These are phyloP conservation scores for Lates calcarifer DNA, from an alignment of 2,113 vertebrate species.

Conservation along the genomic window DNA sequence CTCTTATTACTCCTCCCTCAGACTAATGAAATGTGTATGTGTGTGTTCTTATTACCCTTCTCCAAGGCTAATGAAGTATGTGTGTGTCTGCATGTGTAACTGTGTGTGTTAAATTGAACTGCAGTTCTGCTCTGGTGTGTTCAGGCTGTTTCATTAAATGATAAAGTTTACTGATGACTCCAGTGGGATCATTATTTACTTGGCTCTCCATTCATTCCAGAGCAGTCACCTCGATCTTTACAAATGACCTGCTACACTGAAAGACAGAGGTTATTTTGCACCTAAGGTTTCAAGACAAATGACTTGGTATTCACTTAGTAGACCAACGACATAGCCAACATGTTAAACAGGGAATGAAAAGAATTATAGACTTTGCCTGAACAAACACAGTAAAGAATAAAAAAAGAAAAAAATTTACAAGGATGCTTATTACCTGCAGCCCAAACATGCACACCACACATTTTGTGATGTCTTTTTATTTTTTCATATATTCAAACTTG, in stretches of 20 bases:
- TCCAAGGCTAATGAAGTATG: slow-evolving; percentile 78
- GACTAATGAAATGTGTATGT: slow-evolving; percentile 75
- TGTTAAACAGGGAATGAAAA: background rate
- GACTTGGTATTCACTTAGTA: slow-evolving; percentile 53
- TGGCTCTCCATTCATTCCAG: slow-evolving; percentile 67
- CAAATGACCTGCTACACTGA: slow-evolving; percentile 72
- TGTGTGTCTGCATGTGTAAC: slow-evolving; percentile 65
- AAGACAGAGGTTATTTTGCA: slow-evolving; percentile 74
- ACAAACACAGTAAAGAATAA: background rate
- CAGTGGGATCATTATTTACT: slow-evolving; percentile 81
- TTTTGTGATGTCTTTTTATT: background rate
- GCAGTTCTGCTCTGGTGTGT: slow-evolving; percentile 77
- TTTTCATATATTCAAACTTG: background rate
- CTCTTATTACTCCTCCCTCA: slow-evolving; percentile 66
- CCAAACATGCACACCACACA: background rate
- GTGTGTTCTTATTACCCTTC: slow-evolving; percentile 72
- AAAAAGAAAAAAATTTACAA: background rate
- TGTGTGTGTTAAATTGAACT: slow-evolving; percentile 74
- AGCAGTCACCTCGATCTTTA: slow-evolving; percentile 75
- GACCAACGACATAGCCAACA: slow-evolving; percentile 27
- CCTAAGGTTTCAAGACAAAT: slow-evolving; percentile 65
- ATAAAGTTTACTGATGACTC: slow-evolving; percentile 85
- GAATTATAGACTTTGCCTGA: background rate
- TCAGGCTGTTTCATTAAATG: slow-evolving; percentile 80
- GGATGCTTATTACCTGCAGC: background rate